These are phyloP conservation scores for Gopherus flavomarginatus DNA, from an alignment of 2,113 vertebrate species.

Conservation along the genomic window DNA sequence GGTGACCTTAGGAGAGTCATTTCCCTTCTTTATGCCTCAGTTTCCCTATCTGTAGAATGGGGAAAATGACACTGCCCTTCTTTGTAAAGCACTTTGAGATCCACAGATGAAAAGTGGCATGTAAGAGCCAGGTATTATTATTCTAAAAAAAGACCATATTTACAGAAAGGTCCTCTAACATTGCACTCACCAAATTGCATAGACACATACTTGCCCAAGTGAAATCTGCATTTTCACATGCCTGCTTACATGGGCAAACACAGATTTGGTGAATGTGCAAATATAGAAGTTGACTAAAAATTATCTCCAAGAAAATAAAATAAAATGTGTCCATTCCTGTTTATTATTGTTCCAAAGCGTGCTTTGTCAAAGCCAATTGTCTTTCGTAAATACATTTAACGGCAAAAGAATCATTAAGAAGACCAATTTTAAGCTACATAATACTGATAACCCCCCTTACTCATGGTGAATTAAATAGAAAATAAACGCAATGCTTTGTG, in stretches of 20 bases:
- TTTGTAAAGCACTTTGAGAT: not conserved
- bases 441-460: accelerated
- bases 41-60: not conserved
- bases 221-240: not conserved
- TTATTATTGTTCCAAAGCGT: not conserved
- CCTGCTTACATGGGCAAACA: not conserved
- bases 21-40: not conserved
- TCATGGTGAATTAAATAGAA: accelerated
- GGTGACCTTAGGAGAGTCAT: not conserved
- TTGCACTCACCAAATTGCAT: not conserved
- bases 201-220: not conserved
- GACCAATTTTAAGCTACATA: not conserved
- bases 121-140: not conserved
- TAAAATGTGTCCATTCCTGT: not conserved
- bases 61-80: not conserved
- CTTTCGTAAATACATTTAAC: not conserved
- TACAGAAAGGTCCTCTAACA: not conserved
- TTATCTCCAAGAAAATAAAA: not conserved
- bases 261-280: not conserved
- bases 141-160: not conserved
- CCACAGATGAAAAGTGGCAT: not conserved
- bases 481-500: not conserved
- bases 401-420: not conserved
- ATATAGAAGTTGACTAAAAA: not conserved
- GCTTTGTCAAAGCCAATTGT: not conserved